These are phyloP conservation scores for Vannuccia rotundouncinata DNA, from an alignment of 2,888 invertebrate genomes.

Conservation along the genomic window DNA sequence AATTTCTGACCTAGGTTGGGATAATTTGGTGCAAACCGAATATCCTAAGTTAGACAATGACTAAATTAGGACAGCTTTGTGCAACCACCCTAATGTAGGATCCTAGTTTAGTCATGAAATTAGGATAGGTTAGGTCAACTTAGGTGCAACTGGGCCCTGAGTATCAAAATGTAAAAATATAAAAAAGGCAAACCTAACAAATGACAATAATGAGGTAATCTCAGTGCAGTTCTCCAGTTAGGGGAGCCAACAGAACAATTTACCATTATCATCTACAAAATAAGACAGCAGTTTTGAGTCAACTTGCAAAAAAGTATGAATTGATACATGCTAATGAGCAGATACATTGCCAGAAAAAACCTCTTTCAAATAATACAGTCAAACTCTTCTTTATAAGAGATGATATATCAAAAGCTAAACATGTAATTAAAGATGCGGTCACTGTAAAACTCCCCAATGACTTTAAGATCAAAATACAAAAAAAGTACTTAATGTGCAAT, in stretches of 20 bases:
- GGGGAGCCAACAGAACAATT: neutral
- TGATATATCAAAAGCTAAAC: neutral
- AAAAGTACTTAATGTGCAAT: neutral
- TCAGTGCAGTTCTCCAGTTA: neutral
- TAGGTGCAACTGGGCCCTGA: too few relatives aligned
- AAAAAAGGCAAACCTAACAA: neutral
- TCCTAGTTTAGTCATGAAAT: too few relatives aligned
- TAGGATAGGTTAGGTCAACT: too few relatives aligned
- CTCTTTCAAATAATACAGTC: neutral
- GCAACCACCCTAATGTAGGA: too few relatives aligned
- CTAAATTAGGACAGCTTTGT: too few relatives aligned
- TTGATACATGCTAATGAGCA: neutral
- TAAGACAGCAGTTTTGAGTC: neutral
- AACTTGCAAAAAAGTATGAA: neutral
- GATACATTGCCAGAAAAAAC: neutral
- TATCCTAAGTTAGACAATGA: too few relatives aligned
- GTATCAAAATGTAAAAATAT: neutral
- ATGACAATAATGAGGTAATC: neutral
- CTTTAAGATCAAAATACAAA: neutral
- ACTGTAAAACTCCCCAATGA: neutral
- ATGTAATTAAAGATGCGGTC: neutral
- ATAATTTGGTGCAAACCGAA: too few relatives aligned
- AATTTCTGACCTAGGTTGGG: too few relatives aligned
- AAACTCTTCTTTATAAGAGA: neutral
- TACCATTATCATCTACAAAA: neutral